Base-by-base conservation (phyloP, 1,140 invertebrate species). In the Drepana arcuata region DNA sequence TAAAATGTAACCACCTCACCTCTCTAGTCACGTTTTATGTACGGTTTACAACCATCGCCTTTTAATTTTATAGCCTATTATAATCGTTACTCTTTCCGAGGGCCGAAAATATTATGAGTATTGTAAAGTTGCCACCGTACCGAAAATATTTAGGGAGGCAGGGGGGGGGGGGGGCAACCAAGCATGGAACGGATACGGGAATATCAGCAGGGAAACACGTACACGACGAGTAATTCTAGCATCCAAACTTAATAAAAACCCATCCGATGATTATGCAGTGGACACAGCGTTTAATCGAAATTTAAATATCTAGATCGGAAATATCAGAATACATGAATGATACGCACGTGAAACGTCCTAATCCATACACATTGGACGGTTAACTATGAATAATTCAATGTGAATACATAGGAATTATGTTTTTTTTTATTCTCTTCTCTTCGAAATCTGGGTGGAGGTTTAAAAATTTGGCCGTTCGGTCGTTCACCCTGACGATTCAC, bases 401-500 rank as follows among this genome's bases (percentile, higher is more conserved):
- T 1, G 21, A 27, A 54, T 47, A 56, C 57, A 56, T 50, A n/a
- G 33, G 29, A 31, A 66, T 71, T 71, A 58, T 41, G 55, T 65
- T 71, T 58, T 64, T 65, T 70, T 70, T 60, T 41, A 39, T 53
- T 71, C 57, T 64, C 62, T 70, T 70, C 59, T 41, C 37, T 53
- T 56, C 52, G 39, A 64, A 55, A 70, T 68, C 57, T 64, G 55
- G 62, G 55, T 62, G 50, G 35, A 51, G 67, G 56, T 63, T 69
- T 63, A 66, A 69, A 69, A 77, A 60, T 56, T 61, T 71, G 58
- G 61, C 37, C 72, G n/a, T n/a, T n/a, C n/a, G 69, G 72, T 71
- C 72, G 33, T 77, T 77, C 58, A 71, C 63, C 71, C 39, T 10
- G 7, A 24, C n/a, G n/a, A n/a, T 14, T 14, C 7, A 13, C 16